These are phyloP conservation scores for Eunapius fragilis DNA, from an alignment of 37 sponge, comb jelly and placozoan species.

Conservation along the genomic window DNA sequence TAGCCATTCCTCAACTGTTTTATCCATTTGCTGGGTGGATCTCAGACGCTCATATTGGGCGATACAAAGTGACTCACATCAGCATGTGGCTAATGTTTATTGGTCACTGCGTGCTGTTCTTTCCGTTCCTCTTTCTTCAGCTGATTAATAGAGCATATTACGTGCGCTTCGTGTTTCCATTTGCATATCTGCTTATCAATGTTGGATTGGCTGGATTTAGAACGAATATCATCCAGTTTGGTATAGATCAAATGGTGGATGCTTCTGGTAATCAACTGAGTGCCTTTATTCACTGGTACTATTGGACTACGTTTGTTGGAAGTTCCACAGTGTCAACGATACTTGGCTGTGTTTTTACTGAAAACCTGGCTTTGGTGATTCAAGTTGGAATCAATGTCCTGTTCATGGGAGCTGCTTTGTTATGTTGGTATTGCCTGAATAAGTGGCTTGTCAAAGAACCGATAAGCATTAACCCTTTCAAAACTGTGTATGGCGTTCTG, in stretches of 20 bases:
- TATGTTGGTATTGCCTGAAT: not conserved
- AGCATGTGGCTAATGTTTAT: conserved; percentile 1
- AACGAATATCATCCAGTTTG: conserved; percentile 19
- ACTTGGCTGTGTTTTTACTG: not conserved
- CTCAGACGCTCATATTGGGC: not conserved
- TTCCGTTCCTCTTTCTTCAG: conserved; percentile 1
- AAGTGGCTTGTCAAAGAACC: conserved; percentile 6
- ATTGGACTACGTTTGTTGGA: not conserved
- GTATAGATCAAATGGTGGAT: conserved; percentile 10
- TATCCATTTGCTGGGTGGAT: conserved; percentile 12
- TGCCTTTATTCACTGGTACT: conserved; percentile 27
- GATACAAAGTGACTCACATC: not conserved
- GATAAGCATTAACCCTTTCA: conserved; percentile 15
- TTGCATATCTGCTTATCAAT: not conserved
- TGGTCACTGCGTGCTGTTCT: not conserved
- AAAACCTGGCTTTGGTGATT: not conserved
- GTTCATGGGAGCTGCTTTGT: not conserved
- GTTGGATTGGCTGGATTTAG: conserved; percentile 2
- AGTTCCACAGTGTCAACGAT: too few species aligned
- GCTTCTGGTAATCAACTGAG: not conserved
- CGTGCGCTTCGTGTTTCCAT: not conserved
- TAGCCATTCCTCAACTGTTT: not conserved
- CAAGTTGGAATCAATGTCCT: not conserved
- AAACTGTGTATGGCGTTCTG: conserved; percentile 2
- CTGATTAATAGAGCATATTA: not conserved